phyloP scores from a whole-genome alignment of 2,113 vertebrate genomes.

The Stercorarius parasiticus region DNA sequence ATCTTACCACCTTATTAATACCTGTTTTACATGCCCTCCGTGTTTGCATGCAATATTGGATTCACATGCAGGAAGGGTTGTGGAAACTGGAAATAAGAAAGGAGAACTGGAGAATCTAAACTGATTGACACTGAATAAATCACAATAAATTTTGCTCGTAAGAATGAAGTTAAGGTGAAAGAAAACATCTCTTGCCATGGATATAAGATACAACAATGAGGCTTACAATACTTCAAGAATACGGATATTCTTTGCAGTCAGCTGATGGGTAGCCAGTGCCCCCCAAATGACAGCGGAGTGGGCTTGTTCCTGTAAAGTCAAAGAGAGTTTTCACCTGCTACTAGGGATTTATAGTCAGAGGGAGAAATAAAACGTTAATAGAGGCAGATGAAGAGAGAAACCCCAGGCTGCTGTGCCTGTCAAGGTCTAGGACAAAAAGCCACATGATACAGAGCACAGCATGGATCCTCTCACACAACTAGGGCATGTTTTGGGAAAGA shows the following conservation, averaged over 20 bases:
- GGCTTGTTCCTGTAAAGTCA: not conserved
- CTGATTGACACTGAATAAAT: slow-evolving; percentile 28
- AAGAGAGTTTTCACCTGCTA: not conserved
- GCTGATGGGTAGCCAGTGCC: not conserved
- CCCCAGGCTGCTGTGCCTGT: not conserved
- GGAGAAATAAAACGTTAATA: not conserved
- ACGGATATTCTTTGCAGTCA: not conserved
- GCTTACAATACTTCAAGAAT: not conserved
- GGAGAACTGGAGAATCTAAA: not conserved
- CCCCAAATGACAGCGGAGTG: not conserved
- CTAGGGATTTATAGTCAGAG: not conserved
- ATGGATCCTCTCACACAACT: not conserved
- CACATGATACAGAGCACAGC: not conserved
- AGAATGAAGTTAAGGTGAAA: not conserved
- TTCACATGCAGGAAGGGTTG: not conserved
- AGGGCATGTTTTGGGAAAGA: not conserved
- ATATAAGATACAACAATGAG: not conserved
- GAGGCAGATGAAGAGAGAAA: not conserved
- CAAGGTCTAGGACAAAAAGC: not conserved
- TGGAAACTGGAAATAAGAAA: slow-evolving; percentile 16
- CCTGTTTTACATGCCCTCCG: not conserved
- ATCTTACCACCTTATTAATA: not conserved
- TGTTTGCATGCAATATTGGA: not conserved
- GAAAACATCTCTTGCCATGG: not conserved
- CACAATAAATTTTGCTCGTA: not conserved